Conservation (phyloP, 1,140 invertebrate species). For the Aphaenogaster rudis region DNA sequence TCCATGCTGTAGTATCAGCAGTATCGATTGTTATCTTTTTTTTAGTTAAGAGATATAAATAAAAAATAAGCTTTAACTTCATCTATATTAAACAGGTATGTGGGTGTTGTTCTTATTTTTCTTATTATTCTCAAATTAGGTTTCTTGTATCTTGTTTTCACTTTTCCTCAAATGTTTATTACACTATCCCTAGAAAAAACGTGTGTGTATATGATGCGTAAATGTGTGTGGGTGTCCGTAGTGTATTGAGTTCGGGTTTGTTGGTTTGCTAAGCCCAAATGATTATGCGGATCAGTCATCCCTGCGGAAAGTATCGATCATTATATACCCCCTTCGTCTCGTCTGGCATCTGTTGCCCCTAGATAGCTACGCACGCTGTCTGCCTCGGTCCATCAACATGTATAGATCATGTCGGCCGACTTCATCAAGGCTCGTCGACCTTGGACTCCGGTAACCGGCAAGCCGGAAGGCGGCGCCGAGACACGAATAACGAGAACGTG, state of each 20-base stretch:
- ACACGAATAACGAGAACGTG: constrained; percentile 25
- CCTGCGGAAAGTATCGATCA: constrained; percentile 70
- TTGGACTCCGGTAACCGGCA: constrained; percentile 44
- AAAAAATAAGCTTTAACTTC: neutral
- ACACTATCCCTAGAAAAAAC: neutral
- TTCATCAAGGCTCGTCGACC: constrained; percentile 59
- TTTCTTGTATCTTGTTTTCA: neutral
- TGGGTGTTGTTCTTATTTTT: neutral
- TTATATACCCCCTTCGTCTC: constrained; percentile 38
- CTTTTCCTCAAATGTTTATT: neutral
- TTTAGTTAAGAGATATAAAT: neutral
- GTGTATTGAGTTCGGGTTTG: neutral
- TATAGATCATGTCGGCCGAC: constrained; percentile 26
- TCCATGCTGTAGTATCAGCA: constrained; percentile 64
- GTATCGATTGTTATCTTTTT: constrained; percentile 72
- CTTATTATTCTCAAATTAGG: neutral
- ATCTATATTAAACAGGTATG: neutral
- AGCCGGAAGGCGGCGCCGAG: constrained; percentile 62
- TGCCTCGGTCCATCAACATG: constrained; percentile 9
- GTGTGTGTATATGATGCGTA: no score
- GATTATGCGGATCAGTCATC: neutral
- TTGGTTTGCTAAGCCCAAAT: neutral
- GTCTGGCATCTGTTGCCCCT: neutral
- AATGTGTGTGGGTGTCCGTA: neutral
- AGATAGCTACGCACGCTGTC: neutral